Evolutionary conservation across 2,797 vertebrate species (phyloP).

Genomic region (Falco rusticolus): DNA sequence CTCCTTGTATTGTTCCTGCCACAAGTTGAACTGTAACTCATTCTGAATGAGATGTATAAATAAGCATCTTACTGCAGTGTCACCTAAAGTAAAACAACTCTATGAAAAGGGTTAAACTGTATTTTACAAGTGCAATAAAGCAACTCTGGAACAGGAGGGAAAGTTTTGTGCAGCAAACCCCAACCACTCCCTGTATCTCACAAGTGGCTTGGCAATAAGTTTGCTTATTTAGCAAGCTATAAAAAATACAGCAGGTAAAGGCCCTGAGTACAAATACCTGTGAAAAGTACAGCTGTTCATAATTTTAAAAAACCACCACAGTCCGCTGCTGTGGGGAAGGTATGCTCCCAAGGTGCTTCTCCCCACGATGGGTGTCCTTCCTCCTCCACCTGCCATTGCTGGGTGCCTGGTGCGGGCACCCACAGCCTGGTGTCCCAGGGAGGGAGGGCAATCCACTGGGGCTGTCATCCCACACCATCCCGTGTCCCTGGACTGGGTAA

Average conservation of each 20-base stretch:
- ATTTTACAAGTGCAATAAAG: background rate
- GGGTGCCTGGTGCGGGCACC: fast-evolving
- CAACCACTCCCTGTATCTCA: fast-evolving
- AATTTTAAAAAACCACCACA: background rate
- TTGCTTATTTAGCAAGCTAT: background rate
- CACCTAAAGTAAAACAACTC: fast-evolving
- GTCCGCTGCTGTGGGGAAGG: background rate
- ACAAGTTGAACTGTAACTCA: background rate
- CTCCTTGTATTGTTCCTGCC: background rate
- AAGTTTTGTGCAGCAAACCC: background rate
- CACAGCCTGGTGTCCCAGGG: background rate
- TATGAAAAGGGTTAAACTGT: background rate
- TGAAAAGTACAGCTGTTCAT: background rate
- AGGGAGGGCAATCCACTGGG: too few relatives aligned
- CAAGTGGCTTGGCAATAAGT: background rate
- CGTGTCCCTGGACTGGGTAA: background rate
- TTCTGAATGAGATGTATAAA: background rate
- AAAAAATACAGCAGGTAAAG: background rate
- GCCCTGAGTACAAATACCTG: background rate
- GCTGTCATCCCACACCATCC: background rate
- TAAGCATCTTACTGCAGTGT: background rate
- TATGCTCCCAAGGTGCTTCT: background rate
- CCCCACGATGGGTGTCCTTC: background rate
- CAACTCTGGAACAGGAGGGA: background rate
- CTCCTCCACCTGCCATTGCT: background rate